Conservation (phyloP, 2,888 invertebrate genomes). For the Xylota sylvarum region DNA sequence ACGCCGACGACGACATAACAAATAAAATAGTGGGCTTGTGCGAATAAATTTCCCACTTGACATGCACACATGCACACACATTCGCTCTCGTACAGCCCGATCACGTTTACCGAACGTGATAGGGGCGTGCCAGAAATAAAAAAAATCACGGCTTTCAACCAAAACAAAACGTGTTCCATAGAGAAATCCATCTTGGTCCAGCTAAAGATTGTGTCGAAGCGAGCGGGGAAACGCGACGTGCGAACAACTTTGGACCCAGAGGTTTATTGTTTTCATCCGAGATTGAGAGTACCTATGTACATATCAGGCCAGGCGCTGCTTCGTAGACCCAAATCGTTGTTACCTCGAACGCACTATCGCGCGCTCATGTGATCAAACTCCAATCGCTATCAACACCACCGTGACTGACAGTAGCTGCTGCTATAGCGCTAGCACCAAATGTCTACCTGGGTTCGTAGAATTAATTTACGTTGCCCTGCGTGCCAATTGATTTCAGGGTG, state of each 20-base stretch:
- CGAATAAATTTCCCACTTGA: conserved; percentile 53
- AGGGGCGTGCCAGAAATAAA: conserved; percentile 73
- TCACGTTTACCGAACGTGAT: conserved; percentile 76
- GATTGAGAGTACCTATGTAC: conserved; percentile 1
- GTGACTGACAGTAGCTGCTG: conserved; percentile 11
- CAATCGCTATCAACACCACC: conserved; percentile 35
- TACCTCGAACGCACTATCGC: conserved; percentile 3
- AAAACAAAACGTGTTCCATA: conserved; percentile 74
- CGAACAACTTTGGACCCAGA: conserved; percentile 53
- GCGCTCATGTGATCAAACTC: conserved; percentile 47
- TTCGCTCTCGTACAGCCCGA: conserved; percentile 44
- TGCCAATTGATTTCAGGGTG: conserved; percentile 17
- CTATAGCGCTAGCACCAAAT: neutral
- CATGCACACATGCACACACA: conserved; percentile 24
- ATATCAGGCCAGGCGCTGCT: conserved; percentile 1
- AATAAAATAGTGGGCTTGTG: conserved; percentile 72
- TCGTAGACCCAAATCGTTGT: neutral
- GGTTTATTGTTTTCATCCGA: conserved; percentile 51
- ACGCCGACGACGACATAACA: conserved; percentile 46
- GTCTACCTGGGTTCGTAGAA: conserved; percentile 13
- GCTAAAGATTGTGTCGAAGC: neutral
- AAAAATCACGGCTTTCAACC: conserved; percentile 70
- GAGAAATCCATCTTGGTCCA: conserved; percentile 55
- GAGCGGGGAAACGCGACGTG: conserved; percentile 15
- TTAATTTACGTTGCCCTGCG: conserved; percentile 3